Percentiles rank a stretch among this genome's conserved stretches.
Conservation (phyloP, 2,797 vertebrate species). For the Clarias platycephalus region DNA sequence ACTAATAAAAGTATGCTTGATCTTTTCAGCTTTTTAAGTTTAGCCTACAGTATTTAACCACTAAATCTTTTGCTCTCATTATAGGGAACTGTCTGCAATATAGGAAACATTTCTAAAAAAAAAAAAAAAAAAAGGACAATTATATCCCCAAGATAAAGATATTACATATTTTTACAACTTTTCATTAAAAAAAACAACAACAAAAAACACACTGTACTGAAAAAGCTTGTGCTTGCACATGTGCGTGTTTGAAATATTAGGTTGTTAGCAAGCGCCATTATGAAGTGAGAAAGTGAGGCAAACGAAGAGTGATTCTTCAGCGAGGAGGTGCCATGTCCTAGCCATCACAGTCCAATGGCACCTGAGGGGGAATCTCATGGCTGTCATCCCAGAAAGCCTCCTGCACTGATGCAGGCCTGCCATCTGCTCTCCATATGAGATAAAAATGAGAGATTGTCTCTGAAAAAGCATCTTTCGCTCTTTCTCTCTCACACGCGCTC, state of each 20-base stretch:
- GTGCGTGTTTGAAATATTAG: constrained; percentile 52
- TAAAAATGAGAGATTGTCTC: constrained; percentile 74
- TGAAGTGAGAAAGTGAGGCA: constrained; percentile 63
- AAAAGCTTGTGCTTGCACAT: constrained; percentile 22
- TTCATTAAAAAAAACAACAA: not conserved
- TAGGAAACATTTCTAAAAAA: not conserved
- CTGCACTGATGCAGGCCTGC: constrained; percentile 76
- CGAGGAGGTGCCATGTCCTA: constrained; percentile 73
- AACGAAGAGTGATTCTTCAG: constrained; percentile 68
- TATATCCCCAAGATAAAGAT: not conserved
- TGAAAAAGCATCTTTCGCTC: constrained; percentile 66
- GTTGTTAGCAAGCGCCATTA: constrained; percentile 59
- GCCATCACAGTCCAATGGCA: constrained; percentile 78
- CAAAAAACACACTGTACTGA: constrained; percentile 11
- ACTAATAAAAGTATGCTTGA: not conserved
- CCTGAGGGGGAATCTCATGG: constrained; percentile 82
- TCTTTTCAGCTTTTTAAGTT: not conserved
- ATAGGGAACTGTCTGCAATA: not conserved
- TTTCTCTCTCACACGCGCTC: constrained; percentile 47
- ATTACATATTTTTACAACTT: not conserved
- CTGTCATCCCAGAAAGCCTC: constrained; percentile 81
- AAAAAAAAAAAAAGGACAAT: not conserved
- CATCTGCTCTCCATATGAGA: constrained; percentile 82
- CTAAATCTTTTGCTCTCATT: not conserved
- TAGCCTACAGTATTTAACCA: not conserved